Conservation (phyloP, 2,113 vertebrate species). For the Gymnocephalus cernua region DNA sequence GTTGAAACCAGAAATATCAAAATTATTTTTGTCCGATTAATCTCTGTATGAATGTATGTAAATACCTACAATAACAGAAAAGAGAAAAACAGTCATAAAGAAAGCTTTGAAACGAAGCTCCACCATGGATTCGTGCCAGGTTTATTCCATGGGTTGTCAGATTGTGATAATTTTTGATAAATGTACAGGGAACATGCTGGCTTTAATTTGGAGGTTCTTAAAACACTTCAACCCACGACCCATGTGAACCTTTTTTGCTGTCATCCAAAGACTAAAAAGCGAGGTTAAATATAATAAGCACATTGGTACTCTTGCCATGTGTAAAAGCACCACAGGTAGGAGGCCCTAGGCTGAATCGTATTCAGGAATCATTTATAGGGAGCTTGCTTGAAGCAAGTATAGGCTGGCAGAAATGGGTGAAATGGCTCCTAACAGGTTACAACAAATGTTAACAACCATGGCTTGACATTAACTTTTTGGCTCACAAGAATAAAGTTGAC, state of each 20-base stretch:
- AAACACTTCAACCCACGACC: constrained; percentile 43
- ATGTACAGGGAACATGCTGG: constrained; percentile 48
- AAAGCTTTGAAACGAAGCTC: too few relatives aligned
- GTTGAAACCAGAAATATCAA: constrained; percentile 30
- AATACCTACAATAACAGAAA: constrained; percentile 44
- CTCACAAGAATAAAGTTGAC: too few relatives aligned
- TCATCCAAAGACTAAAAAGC: constrained; percentile 28
- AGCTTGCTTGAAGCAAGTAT: constrained; percentile 10
- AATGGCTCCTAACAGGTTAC: constrained; percentile 35
- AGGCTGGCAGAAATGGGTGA: neutral
- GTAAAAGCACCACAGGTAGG: constrained; percentile 40
- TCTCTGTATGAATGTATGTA: constrained; percentile 30
- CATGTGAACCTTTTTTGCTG: constrained; percentile 13
- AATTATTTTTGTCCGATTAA: constrained; percentile 66
- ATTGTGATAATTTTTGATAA: constrained; percentile 58
- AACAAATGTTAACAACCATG: neutral
- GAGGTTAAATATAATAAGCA: constrained; percentile 41
- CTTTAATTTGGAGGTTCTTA: constrained; percentile 37
- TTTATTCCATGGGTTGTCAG: constrained; percentile 59
- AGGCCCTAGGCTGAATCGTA: constrained; percentile 21
- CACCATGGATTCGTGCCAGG: constrained; percentile 16
- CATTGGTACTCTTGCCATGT: constrained; percentile 52
- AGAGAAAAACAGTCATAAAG: constrained; percentile 12
- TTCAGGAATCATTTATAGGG: constrained; percentile 34
- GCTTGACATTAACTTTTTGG: too few relatives aligned